Percentiles rank a stretch among this genome's conserved stretches.
Evolutionary conservation across 2,888 invertebrate genomes (phyloP).

Genomic region (Adineta ricciae): DNA sequence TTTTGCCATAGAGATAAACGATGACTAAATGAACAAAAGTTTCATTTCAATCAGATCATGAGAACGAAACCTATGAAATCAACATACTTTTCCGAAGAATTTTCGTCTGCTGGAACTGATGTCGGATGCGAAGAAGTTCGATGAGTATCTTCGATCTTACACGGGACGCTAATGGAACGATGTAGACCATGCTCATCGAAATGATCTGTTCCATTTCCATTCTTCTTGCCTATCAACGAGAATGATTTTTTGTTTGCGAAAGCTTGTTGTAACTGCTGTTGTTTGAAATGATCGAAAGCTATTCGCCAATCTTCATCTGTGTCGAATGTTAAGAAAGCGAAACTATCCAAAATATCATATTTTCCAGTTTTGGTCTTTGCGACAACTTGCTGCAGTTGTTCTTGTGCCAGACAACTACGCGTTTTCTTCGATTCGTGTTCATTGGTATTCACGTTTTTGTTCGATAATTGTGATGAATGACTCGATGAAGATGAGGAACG

Average conservation of each 20-base stretch:
- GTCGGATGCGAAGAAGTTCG: background rate
- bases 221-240: background rate
- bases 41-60: too few species aligned
- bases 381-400: background rate
- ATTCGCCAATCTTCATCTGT: background rate
- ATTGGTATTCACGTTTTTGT: background rate
- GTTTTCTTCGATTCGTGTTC: background rate
- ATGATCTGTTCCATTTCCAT: background rate
- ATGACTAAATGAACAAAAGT: background rate
- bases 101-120: background rate
- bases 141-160: background rate
- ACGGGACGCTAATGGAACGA: background rate
- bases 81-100: background rate
- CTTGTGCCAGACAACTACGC: background rate
- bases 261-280: background rate
- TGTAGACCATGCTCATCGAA: background rate
- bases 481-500: background rate
- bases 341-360: slow-evolving; percentile 16
- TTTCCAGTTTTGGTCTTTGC: background rate
- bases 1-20: background rate
- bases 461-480: background rate
- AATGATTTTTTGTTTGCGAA: background rate
- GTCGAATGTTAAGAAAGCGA: slow-evolving; percentile 3
- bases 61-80: background rate
- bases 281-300: slow-evolving; percentile 1